A percentile compares a stretch with the other conserved stretches of the same genome.
Conservation (phyloP, 2,888 invertebrate species). For the Leptopterna dolabrata region DNA sequence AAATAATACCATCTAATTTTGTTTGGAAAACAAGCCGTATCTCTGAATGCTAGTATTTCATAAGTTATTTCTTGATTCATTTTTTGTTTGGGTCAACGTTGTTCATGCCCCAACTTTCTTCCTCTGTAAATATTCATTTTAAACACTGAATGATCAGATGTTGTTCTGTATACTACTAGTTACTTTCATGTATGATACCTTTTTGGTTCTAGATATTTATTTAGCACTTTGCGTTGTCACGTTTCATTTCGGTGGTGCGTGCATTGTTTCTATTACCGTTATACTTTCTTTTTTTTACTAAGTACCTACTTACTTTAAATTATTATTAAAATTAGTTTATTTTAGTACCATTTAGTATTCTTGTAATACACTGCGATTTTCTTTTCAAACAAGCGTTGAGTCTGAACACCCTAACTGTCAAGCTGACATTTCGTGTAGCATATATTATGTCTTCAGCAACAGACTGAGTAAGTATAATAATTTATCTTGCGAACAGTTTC, state of each 20-base stretch:
- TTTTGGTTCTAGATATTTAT: background rate
- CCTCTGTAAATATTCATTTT: background rate
- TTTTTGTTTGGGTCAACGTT: background rate
- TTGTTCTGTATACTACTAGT: background rate
- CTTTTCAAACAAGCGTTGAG: too few species aligned
- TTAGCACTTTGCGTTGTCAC: background rate
- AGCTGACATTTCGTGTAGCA: too few species aligned
- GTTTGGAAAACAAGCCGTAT: background rate
- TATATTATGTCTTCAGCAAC: too few species aligned
- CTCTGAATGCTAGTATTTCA: background rate
- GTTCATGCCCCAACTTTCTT: background rate
- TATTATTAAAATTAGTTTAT: too few species aligned
- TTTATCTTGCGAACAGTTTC: too few species aligned
- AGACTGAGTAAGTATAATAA: too few species aligned
- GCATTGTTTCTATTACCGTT: too few species aligned
- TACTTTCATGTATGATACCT: background rate
- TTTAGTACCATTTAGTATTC: too few species aligned
- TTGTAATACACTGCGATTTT: too few species aligned
- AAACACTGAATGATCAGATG: background rate
- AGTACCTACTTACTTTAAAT: too few species aligned
- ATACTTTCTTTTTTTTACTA: too few species aligned
- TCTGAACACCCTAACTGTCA: too few species aligned
- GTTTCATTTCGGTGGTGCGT: background rate
- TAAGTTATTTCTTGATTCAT: background rate
- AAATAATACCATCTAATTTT: background rate